A percentile compares a stretch with the other conserved stretches of the same genome.
These are phyloP conservation scores for Paradoxurus hermaphroditus DNA, from an alignment of 2,113 vertebrate species.

Conservation along the genomic window DNA sequence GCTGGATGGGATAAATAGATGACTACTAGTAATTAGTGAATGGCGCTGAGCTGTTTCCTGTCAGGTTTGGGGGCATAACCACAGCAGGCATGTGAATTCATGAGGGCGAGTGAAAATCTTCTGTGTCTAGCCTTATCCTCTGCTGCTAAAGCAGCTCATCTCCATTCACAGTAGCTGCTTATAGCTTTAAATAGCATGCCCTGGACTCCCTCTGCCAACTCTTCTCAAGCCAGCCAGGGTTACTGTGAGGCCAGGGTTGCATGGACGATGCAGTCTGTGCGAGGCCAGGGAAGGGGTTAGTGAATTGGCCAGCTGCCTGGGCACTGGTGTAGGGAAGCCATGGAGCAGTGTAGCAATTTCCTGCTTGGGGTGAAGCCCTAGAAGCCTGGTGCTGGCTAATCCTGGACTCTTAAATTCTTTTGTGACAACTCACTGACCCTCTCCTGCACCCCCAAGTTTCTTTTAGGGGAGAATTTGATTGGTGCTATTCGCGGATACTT, in stretches of 20 bases:
- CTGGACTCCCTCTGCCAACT: conserved; percentile 42
- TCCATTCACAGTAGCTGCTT: conserved; percentile 52
- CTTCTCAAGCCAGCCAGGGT: conserved; percentile 56
- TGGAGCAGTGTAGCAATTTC: conserved; percentile 47
- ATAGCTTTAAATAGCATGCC: conserved; percentile 66
- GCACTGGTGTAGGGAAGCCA: background rate
- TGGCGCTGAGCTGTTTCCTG: background rate
- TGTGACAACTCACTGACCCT: background rate
- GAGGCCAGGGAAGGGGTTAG: conserved; percentile 56
- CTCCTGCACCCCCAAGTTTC: background rate
- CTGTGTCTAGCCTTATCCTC: background rate
- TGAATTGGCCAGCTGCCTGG: conserved; percentile 50
- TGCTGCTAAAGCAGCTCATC: conserved; percentile 42
- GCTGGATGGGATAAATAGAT: background rate
- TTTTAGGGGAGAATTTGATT: background rate
- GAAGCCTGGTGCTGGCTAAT: conserved; percentile 25
- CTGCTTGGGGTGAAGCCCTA: conserved; percentile 51
- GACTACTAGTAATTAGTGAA: background rate
- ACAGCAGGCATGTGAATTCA: conserved; percentile 9
- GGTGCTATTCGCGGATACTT: background rate
- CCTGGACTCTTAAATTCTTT: conserved; percentile 28
- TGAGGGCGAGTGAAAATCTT: background rate
- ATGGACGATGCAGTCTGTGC: background rate
- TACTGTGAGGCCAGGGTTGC: conserved; percentile 52
- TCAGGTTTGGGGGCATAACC: background rate